Evolutionary conservation across 2,797 vertebrate species (phyloP), one percentile per base, ranked within the genome.

Genomic region (Tenualosa ilisha): DNA sequence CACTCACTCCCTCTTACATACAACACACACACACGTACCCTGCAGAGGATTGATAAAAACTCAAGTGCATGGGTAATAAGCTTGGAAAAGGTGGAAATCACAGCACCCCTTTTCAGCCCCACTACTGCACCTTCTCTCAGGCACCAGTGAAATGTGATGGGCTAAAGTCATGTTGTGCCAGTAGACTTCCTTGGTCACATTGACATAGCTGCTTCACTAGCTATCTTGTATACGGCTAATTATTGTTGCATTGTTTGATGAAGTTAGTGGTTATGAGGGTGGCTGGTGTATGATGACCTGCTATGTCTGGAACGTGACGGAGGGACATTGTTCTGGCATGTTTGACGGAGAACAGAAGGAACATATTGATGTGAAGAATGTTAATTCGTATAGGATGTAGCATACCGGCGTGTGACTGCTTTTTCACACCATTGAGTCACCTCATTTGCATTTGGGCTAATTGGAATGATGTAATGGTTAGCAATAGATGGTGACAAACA

Each of bases 381-480:
- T 79, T 79, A 43, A 79, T 79, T 20, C 40, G 9, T 79, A 79
- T 79, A 46, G 40, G 37, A 9, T 46, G 17, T 79, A 79, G 72
- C 17, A 46, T 79, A 43, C 72, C 37, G 50, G 50, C 8, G 26
- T 79, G 40, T 46, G 37, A 46, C 72, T 79, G 15, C 72, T 79
- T 85, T 84, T 1, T 85, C 82, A 51, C 86, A 65, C 56, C 87
- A 4, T 85, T 85, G 37, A 81, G 81, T 79, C 72, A 79, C 37
- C 72, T 46, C 40, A 79, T 79, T 89, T 53, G 72, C 72, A 79
- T 79, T 40, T 79, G 40, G 40, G 72, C 72, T 79, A 79, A 91
- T 89, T 92, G 88, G 91, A 91, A 20, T 79, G 72, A 95, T 95
- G 95, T 94, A 95, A 96, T 91, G 91, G 89, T 89, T 40, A 51